These are phyloP conservation scores for Leptestheria dahalacensis DNA, from an alignment of 1,140 invertebrate genomes.

Conservation along the genomic window DNA sequence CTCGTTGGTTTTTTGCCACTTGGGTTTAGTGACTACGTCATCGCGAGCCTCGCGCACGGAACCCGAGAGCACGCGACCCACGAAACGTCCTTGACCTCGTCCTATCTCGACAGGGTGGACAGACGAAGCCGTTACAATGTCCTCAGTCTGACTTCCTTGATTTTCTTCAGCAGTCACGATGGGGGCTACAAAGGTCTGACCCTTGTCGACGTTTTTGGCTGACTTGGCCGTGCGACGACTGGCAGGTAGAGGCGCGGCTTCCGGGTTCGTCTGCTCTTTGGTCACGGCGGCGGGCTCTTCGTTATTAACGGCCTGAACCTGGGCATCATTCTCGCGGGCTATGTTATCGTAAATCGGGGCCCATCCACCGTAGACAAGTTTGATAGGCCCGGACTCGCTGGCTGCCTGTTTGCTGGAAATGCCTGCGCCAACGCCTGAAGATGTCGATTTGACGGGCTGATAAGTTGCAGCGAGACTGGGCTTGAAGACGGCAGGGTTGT, in stretches of 20 bases:
- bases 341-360: conserved; percentile 14
- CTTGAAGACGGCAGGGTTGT: background rate
- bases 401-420: background rate
- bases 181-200: background rate
- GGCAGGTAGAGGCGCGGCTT: background rate
- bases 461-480: background rate
- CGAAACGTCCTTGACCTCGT: conserved; percentile 12
- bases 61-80: conserved; percentile 14
- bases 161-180: background rate
- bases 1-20: background rate
- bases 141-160: conserved; percentile 3
- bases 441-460: background rate
- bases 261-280: background rate
- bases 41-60: background rate
- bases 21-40: background rate
- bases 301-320: too few species aligned
- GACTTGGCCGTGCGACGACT: background rate
- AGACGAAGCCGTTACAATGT: conserved; percentile 8
- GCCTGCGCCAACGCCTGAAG: too few species aligned
- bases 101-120: conserved; percentile 7
- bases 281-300: too few species aligned
- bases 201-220: background rate
- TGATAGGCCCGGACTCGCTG: background rate
- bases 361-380: conserved; percentile 15
- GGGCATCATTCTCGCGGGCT: too few species aligned